phyloP scores from a whole-genome alignment of 2,113 vertebrate species.

The Calyptomena viridis region DNA sequence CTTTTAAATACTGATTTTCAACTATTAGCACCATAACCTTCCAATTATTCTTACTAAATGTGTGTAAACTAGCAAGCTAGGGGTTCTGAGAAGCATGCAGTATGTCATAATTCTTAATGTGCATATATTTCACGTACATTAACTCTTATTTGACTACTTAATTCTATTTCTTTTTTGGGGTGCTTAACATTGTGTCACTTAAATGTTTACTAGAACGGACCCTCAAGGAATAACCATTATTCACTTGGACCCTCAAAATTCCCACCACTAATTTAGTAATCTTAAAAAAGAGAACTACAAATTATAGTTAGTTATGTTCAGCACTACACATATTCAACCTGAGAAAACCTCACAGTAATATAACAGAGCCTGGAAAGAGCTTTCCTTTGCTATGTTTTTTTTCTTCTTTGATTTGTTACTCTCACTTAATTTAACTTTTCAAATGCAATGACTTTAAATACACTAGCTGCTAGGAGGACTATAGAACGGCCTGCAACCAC shows the following conservation, averaged over 20 bases:
- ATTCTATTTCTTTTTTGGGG: not conserved
- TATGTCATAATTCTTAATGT: not conserved
- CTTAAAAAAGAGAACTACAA: not conserved
- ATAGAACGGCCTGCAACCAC: fast-evolving
- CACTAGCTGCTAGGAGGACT: not conserved
- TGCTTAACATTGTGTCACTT: not conserved
- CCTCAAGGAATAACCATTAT: not conserved
- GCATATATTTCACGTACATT: not conserved
- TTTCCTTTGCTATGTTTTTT: not conserved
- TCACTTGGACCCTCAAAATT: not conserved
- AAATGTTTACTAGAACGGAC: not conserved
- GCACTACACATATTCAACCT: fast-evolving
- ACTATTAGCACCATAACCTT: not conserved
- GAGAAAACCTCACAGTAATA: not conserved
- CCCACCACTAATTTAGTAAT: not conserved
- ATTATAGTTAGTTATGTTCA: not conserved
- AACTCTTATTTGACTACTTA: not conserved
- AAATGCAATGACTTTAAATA: not conserved
- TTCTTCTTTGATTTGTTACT: not conserved
- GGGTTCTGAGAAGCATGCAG: not conserved
- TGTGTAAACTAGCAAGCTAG: not conserved
- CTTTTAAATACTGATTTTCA: not conserved
- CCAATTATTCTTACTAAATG: not conserved
- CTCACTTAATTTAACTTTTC: not conserved
- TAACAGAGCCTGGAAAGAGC: not conserved